Base-by-base conservation (phyloP, 2,888 invertebrate species). In the Xanthostigma xanthostigma region DNA sequence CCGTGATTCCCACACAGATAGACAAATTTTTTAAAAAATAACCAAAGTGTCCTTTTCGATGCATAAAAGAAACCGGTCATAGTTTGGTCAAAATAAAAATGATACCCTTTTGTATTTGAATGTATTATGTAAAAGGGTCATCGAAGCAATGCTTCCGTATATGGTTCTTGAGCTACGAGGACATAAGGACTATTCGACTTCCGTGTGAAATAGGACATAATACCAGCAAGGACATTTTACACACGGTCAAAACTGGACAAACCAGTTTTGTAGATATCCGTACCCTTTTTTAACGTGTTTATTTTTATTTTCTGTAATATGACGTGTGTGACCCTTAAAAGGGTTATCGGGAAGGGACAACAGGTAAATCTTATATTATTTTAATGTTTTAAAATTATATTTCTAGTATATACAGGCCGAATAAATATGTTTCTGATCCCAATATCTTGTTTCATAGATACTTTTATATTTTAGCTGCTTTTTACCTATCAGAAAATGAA, bases 181-280 rank as follows among this genome's bases (percentile, higher is more conserved):
- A 27, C 27, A 27, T 27, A 27, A 27, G 43, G 14, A 10, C 38
- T 36, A 37, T 37, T 45, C 37, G 42, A 17, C 36, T 48, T 48
- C 42, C 42, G 43, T 42, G 42, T 42, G 10, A 27, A 27, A 27
- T 6, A 27, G 27, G 27, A 27, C 27, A 27, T 27, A 27, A 27
- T 27, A 27, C 27, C 6, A 27, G 27, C 6, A 27, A 27, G 27
- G 12, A 17, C 17, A 33, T 48, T n/a, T 48, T 43, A 43, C 48
- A 48, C 48, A 36, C 42, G 48, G 48, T 48, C 48, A 48, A 48
- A 46, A 48, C 48, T 48, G 48, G 48, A 48, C 48, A 48, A 48
- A 48, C 48, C 36, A 43, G 48, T 48, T 48, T 48, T 43, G 12
- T 35, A 33, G 34, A 36, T 36, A 35, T 46, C 40, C 17, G 17